Conservation (phyloP, 2,888 invertebrate species). For the Melinaea marsaeus region DNA sequence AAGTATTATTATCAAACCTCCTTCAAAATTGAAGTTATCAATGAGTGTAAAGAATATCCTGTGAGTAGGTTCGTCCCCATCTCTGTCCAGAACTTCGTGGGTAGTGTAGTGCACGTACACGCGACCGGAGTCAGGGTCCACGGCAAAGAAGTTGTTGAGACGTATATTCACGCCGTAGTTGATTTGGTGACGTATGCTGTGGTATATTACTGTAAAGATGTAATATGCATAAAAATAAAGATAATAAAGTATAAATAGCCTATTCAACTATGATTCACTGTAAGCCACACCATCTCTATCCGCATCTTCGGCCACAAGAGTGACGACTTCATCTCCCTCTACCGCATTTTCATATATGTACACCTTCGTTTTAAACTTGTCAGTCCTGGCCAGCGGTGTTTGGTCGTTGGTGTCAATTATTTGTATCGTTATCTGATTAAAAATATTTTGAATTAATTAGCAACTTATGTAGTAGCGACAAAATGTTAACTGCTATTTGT, state of each 20-base stretch:
- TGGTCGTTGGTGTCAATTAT: constrained; percentile 81
- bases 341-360: constrained; percentile 72
- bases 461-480: no score
- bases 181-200: constrained; percentile 74
- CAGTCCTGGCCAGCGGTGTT: constrained; percentile 59
- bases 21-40: constrained; percentile 73
- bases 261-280: neutral
- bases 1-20: constrained; percentile 46
- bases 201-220: constrained; percentile 61
- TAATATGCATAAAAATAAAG: neutral
- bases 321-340: constrained; percentile 55
- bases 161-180: constrained; percentile 63
- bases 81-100: constrained; percentile 69
- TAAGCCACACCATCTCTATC: constrained; percentile 76
- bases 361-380: constrained; percentile 48
- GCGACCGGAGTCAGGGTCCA: constrained; percentile 66
- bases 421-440: constrained; percentile 73
- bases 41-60: constrained; percentile 68
- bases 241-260: neutral
- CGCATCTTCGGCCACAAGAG: constrained; percentile 64
- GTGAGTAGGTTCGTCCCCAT: constrained; percentile 64
- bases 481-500: no score
- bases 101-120: constrained; percentile 67
- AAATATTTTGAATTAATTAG: constrained; percentile 1
- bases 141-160: constrained; percentile 69